Evolutionary conservation across 2,888 invertebrate species (phyloP), one percentile per base, ranked within the genome.

Genomic region (Drosophila hamatofila): DNA sequence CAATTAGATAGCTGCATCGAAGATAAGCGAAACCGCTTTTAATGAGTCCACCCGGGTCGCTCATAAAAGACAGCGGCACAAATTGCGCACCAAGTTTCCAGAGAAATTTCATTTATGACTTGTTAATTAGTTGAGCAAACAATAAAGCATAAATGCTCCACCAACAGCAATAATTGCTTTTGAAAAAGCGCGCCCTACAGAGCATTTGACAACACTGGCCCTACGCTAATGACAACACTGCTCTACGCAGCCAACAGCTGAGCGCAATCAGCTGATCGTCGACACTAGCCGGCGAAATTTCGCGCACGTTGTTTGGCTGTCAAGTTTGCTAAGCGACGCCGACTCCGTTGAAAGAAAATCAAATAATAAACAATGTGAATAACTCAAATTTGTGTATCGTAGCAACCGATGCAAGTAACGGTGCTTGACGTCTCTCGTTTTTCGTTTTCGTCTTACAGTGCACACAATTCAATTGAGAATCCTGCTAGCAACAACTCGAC

Each of bases 1-100:
- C 84, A 84, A 89, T 89, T 84, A 84, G 84, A 84, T 89, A 89
- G 87, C 81, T 67, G 59, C 69, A 70, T 58, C 69, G 64, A 56
- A 74, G 84, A 84, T 84, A 84, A 89, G 89, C 74, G 67, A 72
- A 70, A 55, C 27, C 67, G 76, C 57, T 73, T 80, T 83, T 83
- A 88, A 88, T 83, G 89, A 88, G 83, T 64, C 75, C 68, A 76
- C 35, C 64, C 70, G 64, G 65, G 49, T 54, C 70, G 77, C 77
- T 75, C 77, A 77, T 79, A 77, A 77, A 77, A 77, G 75, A 77
- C 77, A 77, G 54, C 83, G 61, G 51, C 59, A 69, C 67, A 65
- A 67, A 66, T 61, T 62, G 65, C 75, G 63, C 66, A 62, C 69
- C 55, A 37, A 65, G 65, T 69, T 85, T 88, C 68, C 69, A 71